Evolutionary conservation across 2,113 vertebrate genomes (phyloP).

Genomic region (Hyperoodon ampullatus): DNA sequence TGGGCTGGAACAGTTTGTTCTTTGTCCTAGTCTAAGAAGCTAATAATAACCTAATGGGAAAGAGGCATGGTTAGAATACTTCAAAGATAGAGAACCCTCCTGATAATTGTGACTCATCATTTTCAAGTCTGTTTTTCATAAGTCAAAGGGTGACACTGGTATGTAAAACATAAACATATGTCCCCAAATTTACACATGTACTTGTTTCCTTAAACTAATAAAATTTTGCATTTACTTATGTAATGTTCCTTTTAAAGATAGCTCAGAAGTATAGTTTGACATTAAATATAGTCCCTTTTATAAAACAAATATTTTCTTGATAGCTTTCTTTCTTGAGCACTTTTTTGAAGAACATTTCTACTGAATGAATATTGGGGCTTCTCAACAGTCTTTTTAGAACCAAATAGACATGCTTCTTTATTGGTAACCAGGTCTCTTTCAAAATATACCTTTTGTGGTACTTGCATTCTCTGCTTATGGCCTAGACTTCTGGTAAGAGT

Average conservation of each 20-base stretch:
- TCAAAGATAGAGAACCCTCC: slow-evolving; percentile 39
- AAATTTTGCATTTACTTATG: not conserved
- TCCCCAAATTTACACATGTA: not conserved
- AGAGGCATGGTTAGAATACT: slow-evolving; percentile 39
- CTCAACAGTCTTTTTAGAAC: not conserved
- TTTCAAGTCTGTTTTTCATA: slow-evolving; percentile 51
- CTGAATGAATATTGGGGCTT: not conserved
- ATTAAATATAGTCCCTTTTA: slow-evolving; percentile 6
- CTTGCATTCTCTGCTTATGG: not conserved
- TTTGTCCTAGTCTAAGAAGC: slow-evolving; percentile 54
- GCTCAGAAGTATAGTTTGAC: not conserved
- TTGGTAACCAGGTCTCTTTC: not conserved
- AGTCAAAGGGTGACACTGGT: not conserved
- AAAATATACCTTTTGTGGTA: not conserved
- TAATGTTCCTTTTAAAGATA: slow-evolving; percentile 6
- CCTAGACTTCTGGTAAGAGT: not conserved
- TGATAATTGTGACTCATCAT: slow-evolving; percentile 60
- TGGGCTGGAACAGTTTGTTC: slow-evolving; percentile 67
- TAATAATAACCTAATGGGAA: slow-evolving; percentile 70
- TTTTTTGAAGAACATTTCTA: not conserved
- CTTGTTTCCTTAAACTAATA: slow-evolving; percentile 20
- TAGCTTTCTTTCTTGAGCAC: not conserved
- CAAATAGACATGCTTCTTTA: not conserved
- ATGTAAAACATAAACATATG: slow-evolving; percentile 9
- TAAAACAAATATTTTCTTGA: not conserved